A percentile compares a stretch with the other conserved stretches of the same genome.
phyloP scores from a whole-genome alignment of 2,113 vertebrate genomes.

The Bos indicus region DNA sequence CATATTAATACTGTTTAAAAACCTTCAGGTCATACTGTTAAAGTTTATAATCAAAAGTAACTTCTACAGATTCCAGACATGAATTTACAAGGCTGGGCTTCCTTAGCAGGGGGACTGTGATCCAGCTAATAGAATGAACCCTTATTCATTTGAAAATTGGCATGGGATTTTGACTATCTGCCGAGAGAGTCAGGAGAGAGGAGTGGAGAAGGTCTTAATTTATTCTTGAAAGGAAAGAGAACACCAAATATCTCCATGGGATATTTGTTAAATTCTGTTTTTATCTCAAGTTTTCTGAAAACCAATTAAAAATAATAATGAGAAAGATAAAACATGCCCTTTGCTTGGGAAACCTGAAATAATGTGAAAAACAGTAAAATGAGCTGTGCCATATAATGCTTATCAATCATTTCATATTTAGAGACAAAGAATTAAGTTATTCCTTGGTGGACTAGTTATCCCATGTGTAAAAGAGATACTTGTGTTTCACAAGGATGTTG shows the following conservation, averaged over 20 bases:
- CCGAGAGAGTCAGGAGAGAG: constrained; percentile 37
- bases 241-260: constrained; percentile 62
- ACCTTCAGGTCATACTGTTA: constrained; percentile 16
- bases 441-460: not conserved
- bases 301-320: constrained; percentile 72
- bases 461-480: not conserved
- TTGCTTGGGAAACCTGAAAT: constrained; percentile 43
- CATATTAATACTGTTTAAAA: constrained; percentile 44
- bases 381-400: constrained; percentile 26
- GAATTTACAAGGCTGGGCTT: constrained; percentile 57
- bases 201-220: constrained; percentile 60
- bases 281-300: constrained; percentile 58
- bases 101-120: constrained; percentile 49
- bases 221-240: constrained; percentile 63
- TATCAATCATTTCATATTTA: constrained; percentile 45
- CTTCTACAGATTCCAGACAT: constrained; percentile 23
- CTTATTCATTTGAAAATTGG: constrained; percentile 63
- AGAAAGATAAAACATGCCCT: constrained; percentile 57
- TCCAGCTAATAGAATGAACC: constrained; percentile 41
- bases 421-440: not conserved
- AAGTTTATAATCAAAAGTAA: constrained; percentile 55
- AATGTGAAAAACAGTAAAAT: constrained; percentile 39
- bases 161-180: constrained; percentile 42
- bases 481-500: not conserved
- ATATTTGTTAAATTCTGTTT: constrained; percentile 69